phyloP scores from a whole-genome alignment of 2,888 invertebrate genomes.

The Ariolimax columbianus region DNA sequence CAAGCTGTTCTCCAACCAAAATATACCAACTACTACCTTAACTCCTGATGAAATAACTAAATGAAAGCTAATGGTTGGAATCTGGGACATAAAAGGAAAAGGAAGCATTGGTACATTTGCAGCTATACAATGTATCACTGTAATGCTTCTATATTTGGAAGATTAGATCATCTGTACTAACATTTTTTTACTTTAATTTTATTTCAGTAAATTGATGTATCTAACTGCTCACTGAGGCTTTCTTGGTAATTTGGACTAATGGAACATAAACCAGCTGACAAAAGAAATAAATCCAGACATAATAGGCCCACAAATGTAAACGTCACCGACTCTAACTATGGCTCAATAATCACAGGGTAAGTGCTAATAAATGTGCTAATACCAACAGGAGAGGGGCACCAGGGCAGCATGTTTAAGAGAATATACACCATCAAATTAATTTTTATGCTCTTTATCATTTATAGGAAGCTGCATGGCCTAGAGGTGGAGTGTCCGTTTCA shows the following conservation, averaged over 20 bases:
- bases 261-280: constrained; percentile 46
- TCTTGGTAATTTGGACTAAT: constrained; percentile 41
- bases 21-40: too few relatives aligned
- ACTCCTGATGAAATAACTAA: too few relatives aligned
- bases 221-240: constrained; percentile 13
- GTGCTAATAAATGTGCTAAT: too few relatives aligned
- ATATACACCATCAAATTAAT: too few relatives aligned
- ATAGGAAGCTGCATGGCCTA: too few relatives aligned
- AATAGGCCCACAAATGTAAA: constrained; percentile 26
- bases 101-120: not conserved
- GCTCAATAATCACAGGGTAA: constrained; percentile 50
- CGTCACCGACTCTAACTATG: constrained; percentile 42
- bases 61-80: too few relatives aligned
- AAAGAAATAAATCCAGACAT: constrained; percentile 38
- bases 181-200: not conserved
- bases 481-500: too few relatives aligned
- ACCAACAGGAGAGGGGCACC: too few relatives aligned
- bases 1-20: too few relatives aligned
- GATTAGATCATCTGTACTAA: not conserved
- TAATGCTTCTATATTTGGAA: not conserved
- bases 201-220: constrained; percentile 35
- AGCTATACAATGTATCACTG: not conserved
- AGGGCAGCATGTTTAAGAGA: too few relatives aligned
- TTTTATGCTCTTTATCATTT: too few relatives aligned
- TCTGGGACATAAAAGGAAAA: not conserved